Conservation (phyloP, 2,888 invertebrate genomes). For the Prenolepis imparis region DNA sequence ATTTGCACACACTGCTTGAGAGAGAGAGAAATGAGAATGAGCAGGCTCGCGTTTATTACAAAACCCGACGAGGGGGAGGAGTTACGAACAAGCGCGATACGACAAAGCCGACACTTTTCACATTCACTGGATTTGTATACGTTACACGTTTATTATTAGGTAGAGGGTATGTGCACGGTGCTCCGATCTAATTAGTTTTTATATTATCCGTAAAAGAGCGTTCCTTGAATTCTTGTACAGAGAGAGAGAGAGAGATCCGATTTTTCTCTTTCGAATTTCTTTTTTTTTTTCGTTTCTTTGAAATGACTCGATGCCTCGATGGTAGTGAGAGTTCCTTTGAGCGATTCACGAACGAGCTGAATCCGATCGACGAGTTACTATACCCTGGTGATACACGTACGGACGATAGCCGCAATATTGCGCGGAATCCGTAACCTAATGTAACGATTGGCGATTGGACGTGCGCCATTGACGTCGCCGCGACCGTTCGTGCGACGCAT, state of each 20-base stretch:
- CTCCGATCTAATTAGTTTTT: slow-evolving; percentile 8
- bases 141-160: background rate
- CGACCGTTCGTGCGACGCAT: slow-evolving; percentile 49
- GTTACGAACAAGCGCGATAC: slow-evolving; percentile 56
- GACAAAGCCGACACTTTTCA: slow-evolving; percentile 54
- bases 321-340: slow-evolving; percentile 16
- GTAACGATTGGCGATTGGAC: slow-evolving; percentile 45
- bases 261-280: background rate
- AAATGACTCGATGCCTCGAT: background rate
- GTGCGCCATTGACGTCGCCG: slow-evolving; percentile 47
- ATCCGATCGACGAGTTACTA: slow-evolving; percentile 16
- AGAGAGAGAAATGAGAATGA: slow-evolving; percentile 43
- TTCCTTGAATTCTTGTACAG: background rate
- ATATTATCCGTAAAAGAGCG: background rate
- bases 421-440: slow-evolving; percentile 42
- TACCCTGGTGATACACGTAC: slow-evolving; percentile 9
- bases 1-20: slow-evolving; percentile 29
- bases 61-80: slow-evolving; percentile 48
- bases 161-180: slow-evolving; percentile 1
- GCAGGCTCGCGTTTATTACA: slow-evolving; percentile 37
- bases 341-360: slow-evolving; percentile 36
- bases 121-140: slow-evolving; percentile 39
- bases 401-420: slow-evolving; percentile 39
- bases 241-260: background rate
- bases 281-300: background rate